These are phyloP conservation scores for Gallinago nigripennis DNA, from an alignment of 2,797 vertebrate genomes.

Conservation along the genomic window DNA sequence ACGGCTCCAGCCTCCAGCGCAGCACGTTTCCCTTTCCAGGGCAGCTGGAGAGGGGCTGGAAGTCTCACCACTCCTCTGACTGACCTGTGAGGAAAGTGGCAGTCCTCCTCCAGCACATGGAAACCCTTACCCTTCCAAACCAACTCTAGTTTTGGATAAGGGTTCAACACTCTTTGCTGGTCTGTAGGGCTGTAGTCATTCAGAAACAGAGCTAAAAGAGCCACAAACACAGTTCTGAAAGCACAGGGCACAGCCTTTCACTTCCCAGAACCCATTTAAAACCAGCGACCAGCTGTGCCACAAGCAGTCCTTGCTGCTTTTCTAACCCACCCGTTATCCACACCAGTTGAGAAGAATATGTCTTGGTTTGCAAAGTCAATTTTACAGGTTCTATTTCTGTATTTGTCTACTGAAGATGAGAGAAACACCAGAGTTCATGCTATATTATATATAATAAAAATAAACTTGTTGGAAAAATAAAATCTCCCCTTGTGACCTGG, in stretches of 20 bases:
- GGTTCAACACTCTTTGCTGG: not conserved
- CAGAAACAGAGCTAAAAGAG: not conserved
- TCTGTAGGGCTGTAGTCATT: not conserved
- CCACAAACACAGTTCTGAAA: not conserved
- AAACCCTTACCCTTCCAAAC: not conserved
- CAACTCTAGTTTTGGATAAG: not conserved
- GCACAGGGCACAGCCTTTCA: not conserved
- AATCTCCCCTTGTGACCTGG: not conserved
- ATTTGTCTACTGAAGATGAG: not conserved
- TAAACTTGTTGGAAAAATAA: not conserved
- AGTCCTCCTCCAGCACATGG: not conserved
- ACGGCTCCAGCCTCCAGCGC: accelerated
- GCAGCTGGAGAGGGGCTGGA: not conserved
- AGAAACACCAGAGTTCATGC: not conserved
- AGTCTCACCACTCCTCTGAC: not conserved
- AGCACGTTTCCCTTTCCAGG: not conserved
- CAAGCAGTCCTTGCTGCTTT: not conserved
- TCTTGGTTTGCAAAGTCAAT: not conserved
- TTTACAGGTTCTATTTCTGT: not conserved
- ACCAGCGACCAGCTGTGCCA: not conserved
- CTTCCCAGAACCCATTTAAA: not conserved
- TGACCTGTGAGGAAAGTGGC: not conserved
- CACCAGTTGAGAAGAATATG: not conserved
- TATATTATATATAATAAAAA: not conserved
- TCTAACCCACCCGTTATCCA: not conserved